phyloP scores from a whole-genome alignment of 2,113 vertebrate genomes.

The human region GRCh38 chr2:188586501-188587000 shows the following conservation, averaged over 20 bases:
- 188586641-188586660: neutral
- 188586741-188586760: neutral
- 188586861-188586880: too few relatives aligned
- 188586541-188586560: neutral
- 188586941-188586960: too few relatives aligned
- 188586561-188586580: neutral
- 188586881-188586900: too few relatives aligned
- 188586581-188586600: neutral
- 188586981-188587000: neutral
- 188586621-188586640: neutral
- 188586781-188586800: neutral
- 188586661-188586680: neutral
- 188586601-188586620: neutral
- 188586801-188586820: neutral
- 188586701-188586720: neutral
- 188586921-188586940: too few relatives aligned
- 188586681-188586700: neutral
- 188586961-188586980: neutral
- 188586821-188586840: neutral
- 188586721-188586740: neutral
- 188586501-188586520: neutral
- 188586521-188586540: neutral
- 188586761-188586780: neutral
- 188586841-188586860: neutral
- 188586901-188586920: too few relatives aligned